Evolutionary conservation across 2,797 vertebrate genomes (phyloP).

Genomic region (Pseudomugil gertrudae): DNA sequence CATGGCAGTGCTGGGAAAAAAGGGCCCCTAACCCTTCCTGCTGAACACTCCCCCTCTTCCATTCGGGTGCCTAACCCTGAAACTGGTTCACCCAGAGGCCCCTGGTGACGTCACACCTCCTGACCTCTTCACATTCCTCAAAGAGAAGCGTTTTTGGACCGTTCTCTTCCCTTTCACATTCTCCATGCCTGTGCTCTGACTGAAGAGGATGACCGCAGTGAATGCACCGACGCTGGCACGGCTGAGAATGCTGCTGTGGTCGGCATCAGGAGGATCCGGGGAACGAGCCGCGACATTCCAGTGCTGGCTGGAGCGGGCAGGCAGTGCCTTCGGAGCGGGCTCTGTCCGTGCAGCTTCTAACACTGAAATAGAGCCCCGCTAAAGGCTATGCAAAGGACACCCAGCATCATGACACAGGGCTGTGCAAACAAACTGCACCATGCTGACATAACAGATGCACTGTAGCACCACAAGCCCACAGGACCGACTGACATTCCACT

Average conservation of each 20-base stretch:
- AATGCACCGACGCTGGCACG: conserved; percentile 30
- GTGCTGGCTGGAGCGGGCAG: conserved; percentile 51
- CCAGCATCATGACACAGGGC: conserved; percentile 48
- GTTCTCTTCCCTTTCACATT: conserved; percentile 29
- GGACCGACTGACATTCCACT: conserved; percentile 67
- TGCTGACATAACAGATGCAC: conserved; percentile 50
- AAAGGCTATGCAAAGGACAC: conserved; percentile 76
- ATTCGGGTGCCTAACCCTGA: conserved; percentile 57
- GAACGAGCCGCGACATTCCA: conserved; percentile 48
- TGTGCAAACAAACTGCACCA: conserved; percentile 46
- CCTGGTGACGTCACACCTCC: conserved; percentile 61
- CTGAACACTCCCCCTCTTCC: conserved; percentile 16
- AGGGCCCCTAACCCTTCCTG: conserved; percentile 26
- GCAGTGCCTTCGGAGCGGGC: conserved; percentile 68
- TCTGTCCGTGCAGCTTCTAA: conserved; percentile 57
- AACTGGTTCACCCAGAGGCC: conserved; percentile 66
- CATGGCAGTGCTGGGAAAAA: conserved; percentile 50
- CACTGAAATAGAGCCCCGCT: conserved; percentile 57
- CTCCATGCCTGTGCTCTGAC: conserved; percentile 55
- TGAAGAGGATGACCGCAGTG: conserved; percentile 40
- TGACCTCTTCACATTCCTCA: conserved; percentile 65
- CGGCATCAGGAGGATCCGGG: conserved; percentile 37
- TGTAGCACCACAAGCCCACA: conserved; percentile 58
- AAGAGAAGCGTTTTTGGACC: conserved; percentile 36
- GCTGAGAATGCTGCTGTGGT: conserved; percentile 31